Evolutionary conservation across 2,797 vertebrate species (phyloP), one percentile per base, ranked within the genome.

Genomic region (Sebastes flavidus): DNA sequence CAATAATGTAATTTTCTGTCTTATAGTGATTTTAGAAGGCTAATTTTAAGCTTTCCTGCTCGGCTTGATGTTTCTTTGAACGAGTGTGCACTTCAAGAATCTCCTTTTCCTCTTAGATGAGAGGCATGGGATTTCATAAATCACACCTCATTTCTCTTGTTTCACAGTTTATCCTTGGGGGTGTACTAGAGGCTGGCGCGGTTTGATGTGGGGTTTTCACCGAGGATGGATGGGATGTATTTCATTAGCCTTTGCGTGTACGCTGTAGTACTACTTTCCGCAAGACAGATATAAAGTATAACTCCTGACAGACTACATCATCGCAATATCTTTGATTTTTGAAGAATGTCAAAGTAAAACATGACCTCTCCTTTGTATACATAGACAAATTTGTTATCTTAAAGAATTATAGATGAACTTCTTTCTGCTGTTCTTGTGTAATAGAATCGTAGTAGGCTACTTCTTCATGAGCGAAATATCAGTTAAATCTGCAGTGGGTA

Each of bases 61-160:
- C 58, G 7, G 65, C 88, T 89, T 79, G 77, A 85, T 85, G 69
- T 80, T 73, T 83, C 79, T 89, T 89, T 89, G 80, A 89, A 71
- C 3, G 9, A 69, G 54, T 24, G 0, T 27, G 66, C 77, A 32
- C 68, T 79, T 74, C 32, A 70, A 77, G 55, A 80, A 81, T 77
- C 29, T 71, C 13, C 71, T 55, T 77, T 66, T 38, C 65, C 71
- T 75, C 56, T 73, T 18, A 75, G 80, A 87, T 87, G 67, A 83
- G 73, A 78, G 65, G 78, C 71, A 34, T 46, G 67, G 72, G 76
- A 81, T 89, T 84, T 84, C 68, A 85, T 87, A 80, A 89, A 90
- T 90, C 82, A 78, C 69, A 78, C 77, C 67, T 86, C 80, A 65
- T 78, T 83, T 81, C 65, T 78, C 54, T 49, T 69, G 60, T 84